These are phyloP conservation scores for Misgurnus mizolepis DNA, from an alignment of 2,113 vertebrate species.

Conservation along the genomic window DNA sequence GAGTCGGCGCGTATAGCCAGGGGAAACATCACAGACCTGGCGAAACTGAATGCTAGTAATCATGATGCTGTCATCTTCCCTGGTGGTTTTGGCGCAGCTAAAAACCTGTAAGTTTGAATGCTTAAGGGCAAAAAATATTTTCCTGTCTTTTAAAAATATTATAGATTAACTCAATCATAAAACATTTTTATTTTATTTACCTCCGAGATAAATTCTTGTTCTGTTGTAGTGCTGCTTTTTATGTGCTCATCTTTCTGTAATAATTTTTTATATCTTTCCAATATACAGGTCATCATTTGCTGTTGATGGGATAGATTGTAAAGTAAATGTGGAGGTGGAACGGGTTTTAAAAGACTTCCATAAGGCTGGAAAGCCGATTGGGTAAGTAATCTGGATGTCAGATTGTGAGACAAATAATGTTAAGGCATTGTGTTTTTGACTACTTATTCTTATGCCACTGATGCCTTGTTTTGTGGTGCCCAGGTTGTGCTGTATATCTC, in stretches of 20 bases:
- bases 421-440: too few species aligned
- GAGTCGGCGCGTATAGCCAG: constrained; percentile 68
- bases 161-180: not conserved
- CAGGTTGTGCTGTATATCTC: constrained; percentile 77
- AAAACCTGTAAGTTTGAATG: constrained; percentile 62
- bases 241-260: not conserved
- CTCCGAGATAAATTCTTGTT: not conserved
- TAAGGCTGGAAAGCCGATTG: constrained; percentile 83
- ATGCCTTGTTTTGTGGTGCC: not conserved
- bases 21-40: constrained; percentile 60
- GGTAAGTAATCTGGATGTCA: constrained; percentile 62
- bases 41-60: constrained; percentile 51
- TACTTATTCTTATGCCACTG: not conserved
- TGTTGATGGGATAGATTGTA: constrained; percentile 82
- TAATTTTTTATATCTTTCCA: not conserved
- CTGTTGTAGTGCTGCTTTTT: not conserved
- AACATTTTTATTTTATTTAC: not conserved
- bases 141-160: not conserved
- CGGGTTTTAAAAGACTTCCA: constrained; percentile 84
- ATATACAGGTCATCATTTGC: constrained; percentile 83
- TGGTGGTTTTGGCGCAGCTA: constrained; percentile 65
- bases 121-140: not conserved
- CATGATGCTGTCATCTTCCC: constrained; percentile 69
- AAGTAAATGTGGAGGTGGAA: constrained; percentile 79
- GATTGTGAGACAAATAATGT: not conserved